Percentiles rank a stretch among this genome's conserved stretches.
These are phyloP conservation scores for Fragum sueziense DNA, from an alignment of 2,888 invertebrate species.

Conservation along the genomic window DNA sequence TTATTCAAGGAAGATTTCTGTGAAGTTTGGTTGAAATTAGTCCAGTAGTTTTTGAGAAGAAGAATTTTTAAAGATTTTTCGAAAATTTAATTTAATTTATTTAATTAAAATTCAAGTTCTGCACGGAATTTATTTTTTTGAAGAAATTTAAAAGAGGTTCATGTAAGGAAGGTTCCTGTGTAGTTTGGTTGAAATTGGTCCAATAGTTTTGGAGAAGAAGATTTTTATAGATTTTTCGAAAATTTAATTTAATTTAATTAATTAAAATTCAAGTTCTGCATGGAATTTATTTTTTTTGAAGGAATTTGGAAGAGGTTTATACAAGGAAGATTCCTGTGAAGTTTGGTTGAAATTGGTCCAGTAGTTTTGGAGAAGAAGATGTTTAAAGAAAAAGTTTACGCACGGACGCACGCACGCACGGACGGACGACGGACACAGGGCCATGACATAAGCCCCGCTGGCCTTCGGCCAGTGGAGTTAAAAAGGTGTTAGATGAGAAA, in stretches of 20 bases:
- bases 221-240: background rate
- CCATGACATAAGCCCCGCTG: background rate
- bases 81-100: too few relatives aligned
- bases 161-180: background rate
- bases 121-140: too few relatives aligned
- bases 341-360: background rate
- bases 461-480: too few relatives aligned
- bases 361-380: background rate
- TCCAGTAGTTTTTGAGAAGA: too few relatives aligned
- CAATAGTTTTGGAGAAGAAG: background rate
- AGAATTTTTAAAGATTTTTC: too few relatives aligned
- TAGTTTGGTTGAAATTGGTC: background rate
- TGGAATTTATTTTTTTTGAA: too few relatives aligned
- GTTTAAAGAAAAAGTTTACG: background rate
- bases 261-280: too few relatives aligned
- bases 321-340: background rate
- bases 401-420: background rate
- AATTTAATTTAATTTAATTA: too few relatives aligned
- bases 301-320: background rate
- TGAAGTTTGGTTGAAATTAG: too few relatives aligned
- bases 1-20: too few relatives aligned
- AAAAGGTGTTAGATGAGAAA: too few relatives aligned
- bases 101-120: too few relatives aligned
- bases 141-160: background rate
- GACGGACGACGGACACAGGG: background rate